These are phyloP conservation scores for Corvus moneduloides DNA, from an alignment of 2,113 vertebrate species.

Conservation along the genomic window DNA sequence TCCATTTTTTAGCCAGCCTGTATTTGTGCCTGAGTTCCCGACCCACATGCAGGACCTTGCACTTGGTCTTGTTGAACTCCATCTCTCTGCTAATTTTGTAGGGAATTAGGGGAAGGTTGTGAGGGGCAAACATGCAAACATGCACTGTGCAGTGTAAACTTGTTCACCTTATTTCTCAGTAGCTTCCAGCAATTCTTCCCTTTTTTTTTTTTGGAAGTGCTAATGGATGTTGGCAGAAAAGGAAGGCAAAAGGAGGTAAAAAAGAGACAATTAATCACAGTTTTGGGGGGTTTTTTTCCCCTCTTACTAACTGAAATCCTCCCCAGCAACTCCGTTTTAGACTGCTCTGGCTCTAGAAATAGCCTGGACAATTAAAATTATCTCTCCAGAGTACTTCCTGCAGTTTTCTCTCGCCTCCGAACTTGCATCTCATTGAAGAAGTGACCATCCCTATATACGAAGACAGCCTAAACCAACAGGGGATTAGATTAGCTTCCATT, in stretches of 20 bases:
- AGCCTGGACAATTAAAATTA: neutral
- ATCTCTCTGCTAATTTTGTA: neutral
- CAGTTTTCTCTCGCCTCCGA: fast-evolving
- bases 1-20: neutral
- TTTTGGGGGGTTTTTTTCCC: neutral
- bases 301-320: constrained; percentile 11
- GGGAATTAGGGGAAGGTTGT: neutral
- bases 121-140: neutral
- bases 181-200: neutral
- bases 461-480: neutral
- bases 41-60: neutral
- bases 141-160: neutral
- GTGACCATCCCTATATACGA: neutral
- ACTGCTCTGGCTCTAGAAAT: neutral
- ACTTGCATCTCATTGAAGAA: neutral
- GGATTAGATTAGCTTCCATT: neutral
- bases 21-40: fast-evolving
- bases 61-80: neutral
- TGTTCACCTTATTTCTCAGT: neutral
- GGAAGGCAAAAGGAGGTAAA: neutral
- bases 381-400: neutral
- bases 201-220: constrained; percentile 15
- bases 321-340: neutral
- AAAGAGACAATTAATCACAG: constrained; percentile 13
- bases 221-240: neutral